phyloP scores from a whole-genome alignment of 2,888 invertebrate species.

The Rhamphomyia laevipes region DNA sequence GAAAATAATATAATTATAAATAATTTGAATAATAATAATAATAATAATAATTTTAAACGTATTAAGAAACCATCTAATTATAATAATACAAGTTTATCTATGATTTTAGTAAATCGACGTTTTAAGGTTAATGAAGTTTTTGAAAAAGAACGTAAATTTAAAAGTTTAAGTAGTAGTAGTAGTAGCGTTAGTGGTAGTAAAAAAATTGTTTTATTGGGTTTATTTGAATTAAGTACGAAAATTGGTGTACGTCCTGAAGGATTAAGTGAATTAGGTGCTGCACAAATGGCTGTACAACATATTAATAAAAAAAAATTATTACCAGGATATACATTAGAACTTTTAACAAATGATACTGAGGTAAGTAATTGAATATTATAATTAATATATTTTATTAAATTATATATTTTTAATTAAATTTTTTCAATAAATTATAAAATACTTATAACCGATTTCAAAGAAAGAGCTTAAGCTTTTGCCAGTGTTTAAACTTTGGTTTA shows the following conservation, averaged over 20 bases:
- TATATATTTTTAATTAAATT: background rate
- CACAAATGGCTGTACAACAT: slow-evolving; percentile 65
- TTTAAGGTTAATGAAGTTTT: slow-evolving; percentile 37
- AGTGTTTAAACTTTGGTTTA: too few species aligned
- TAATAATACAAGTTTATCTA: background rate
- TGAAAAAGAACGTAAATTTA: slow-evolving; percentile 32
- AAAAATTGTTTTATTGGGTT: slow-evolving; percentile 57
- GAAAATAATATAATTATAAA: background rate
- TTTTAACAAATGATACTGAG: slow-evolving; percentile 77
- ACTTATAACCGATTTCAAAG: too few species aligned
- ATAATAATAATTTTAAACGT: background rate
- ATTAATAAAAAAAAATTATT: slow-evolving; percentile 57
- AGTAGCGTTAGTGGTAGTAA: background rate
- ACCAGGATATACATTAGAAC: slow-evolving; percentile 59
- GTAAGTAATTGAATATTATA: slow-evolving; percentile 39
- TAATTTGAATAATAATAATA: background rate
- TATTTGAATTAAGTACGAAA: slow-evolving; percentile 63
- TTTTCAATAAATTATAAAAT: background rate
- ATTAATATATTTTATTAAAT: background rate
- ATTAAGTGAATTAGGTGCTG: slow-evolving; percentile 62
- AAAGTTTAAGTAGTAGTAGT: slow-evolving; percentile 11
- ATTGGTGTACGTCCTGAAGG: slow-evolving; percentile 56
- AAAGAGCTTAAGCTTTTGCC: too few species aligned
- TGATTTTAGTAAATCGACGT: slow-evolving; percentile 18
- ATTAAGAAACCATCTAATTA: background rate